A percentile compares a stretch with the other conserved stretches of the same genome.
Evolutionary conservation across 2,888 invertebrate genomes (phyloP).

Genomic region (Zele albiditarsus): DNA sequence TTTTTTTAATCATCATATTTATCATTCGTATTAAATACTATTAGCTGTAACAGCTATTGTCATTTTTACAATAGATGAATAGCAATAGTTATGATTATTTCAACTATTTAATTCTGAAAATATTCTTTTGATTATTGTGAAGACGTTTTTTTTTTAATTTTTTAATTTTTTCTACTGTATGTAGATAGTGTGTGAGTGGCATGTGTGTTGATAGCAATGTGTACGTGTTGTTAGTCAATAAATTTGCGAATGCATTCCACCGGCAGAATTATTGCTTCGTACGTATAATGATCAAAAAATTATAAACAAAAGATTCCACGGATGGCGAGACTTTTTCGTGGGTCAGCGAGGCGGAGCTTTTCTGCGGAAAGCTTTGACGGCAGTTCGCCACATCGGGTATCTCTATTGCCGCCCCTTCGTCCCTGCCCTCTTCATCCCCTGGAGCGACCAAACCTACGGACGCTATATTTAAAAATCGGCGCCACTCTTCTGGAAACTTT

Average conservation of each 20-base stretch:
- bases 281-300: constrained; percentile 72
- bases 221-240: constrained; percentile 54
- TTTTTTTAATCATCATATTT: too few species aligned
- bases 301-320: constrained; percentile 73
- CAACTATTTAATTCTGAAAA: too few species aligned
- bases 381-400: constrained; percentile 49
- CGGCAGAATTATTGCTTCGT: constrained; percentile 49
- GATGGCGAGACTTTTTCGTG: constrained; percentile 72
- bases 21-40: too few species aligned
- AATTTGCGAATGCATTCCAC: constrained; percentile 69
- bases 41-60: too few species aligned
- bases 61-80: too few species aligned
- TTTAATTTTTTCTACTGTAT: too few species aligned
- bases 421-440: constrained; percentile 17
- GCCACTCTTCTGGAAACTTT: constrained; percentile 70
- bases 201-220: background rate
- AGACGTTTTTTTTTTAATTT: too few species aligned
- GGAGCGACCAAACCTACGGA: constrained; percentile 64
- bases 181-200: background rate
- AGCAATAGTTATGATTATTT: too few species aligned
- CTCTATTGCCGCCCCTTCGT: constrained; percentile 40
- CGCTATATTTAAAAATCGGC: constrained; percentile 72
- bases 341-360: constrained; percentile 68
- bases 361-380: constrained; percentile 69
- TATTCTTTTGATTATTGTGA: too few species aligned